Percentiles rank a stretch among this genome's conserved stretches.
These are phyloP conservation scores for Pontoporia blainvillei DNA, from an alignment of 2,113 vertebrate genomes.

Conservation along the genomic window DNA sequence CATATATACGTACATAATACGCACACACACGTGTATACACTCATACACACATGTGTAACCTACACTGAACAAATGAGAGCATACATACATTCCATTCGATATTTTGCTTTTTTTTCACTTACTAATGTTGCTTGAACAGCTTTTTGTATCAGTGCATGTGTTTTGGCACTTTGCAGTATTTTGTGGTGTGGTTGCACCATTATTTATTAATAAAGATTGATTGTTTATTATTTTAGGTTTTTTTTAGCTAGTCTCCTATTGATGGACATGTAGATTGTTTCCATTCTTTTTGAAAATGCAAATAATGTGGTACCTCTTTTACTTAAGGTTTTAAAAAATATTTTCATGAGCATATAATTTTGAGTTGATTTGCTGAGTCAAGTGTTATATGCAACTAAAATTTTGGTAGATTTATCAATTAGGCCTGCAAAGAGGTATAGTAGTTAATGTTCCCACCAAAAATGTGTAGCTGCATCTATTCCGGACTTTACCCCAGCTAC, in stretches of 20 bases:
- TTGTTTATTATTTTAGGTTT: not conserved
- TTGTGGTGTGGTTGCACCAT: not conserved
- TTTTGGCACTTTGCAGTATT: not conserved
- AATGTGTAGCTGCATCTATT: not conserved
- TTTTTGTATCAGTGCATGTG: not conserved
- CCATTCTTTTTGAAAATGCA: not conserved
- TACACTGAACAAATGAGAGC: not conserved
- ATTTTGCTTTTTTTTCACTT: not conserved
- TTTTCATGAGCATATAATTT: not conserved
- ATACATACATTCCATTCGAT: not conserved
- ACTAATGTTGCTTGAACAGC: not conserved
- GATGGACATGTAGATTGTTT: not conserved
- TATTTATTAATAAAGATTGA: not conserved
- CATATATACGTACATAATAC: fast-evolving
- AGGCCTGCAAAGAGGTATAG: not conserved
- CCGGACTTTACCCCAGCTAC: not conserved
- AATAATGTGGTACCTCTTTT: not conserved
- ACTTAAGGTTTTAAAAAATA: not conserved
- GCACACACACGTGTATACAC: fast-evolving
- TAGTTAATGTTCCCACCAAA: not conserved
- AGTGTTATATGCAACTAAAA: not conserved
- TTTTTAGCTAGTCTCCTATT: not conserved
- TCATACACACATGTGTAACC: not conserved
- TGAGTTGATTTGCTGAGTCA: not conserved
- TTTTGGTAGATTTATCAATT: not conserved